Evolutionary conservation across 2,888 invertebrate genomes (phyloP), one percentile per base, ranked within the genome.

Genomic region (Tineola bisselliella): DNA sequence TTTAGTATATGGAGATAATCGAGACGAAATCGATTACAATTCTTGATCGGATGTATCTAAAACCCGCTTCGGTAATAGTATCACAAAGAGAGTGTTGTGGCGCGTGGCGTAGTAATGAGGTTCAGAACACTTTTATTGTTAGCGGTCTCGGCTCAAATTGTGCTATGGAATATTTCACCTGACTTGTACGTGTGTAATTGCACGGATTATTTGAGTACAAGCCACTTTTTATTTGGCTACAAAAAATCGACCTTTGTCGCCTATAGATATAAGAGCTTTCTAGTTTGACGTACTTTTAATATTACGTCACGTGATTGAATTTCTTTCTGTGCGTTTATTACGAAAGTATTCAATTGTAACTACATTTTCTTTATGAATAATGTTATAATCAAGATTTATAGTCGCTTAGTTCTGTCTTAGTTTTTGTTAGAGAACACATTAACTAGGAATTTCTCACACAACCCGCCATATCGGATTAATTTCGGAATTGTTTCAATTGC

Each of bases 171-270:
- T 83, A 82, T 81, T 81, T 79, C 84, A 81, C 81, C 75, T 74
- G 75, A 74, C 72, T 69, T 18, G 78, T 79, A 84, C 83, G 83
- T 86, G 86, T 81, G 79, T 81, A 81, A 84, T 83, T 78, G 81
- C 77, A 81, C 79, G 79, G 82, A 81, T 81, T 84, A 78, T 78
- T 78, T 77, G 77, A 77, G 31, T 54, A 54, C 54, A 54, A 54
- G n/a, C 25, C n/a, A 18, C 10, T 54, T 18, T 54, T 54, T 54
- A 8, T 25, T 19, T 25, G 6, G 54, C 25, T 18, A 25, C 12
- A 54, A 54, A 19, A 54, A 54, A 25, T 25, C 48, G 48, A 48
- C 48, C 48, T 48, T 48, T 48, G 48, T 48, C 48, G 48, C 48
- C 17, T 48, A 48, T 17, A 48, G 48, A 48, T 48, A 25, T 12